Evolutionary conservation across 2,888 invertebrate species (phyloP).

Genomic region (Petrophora chlorosata): DNA sequence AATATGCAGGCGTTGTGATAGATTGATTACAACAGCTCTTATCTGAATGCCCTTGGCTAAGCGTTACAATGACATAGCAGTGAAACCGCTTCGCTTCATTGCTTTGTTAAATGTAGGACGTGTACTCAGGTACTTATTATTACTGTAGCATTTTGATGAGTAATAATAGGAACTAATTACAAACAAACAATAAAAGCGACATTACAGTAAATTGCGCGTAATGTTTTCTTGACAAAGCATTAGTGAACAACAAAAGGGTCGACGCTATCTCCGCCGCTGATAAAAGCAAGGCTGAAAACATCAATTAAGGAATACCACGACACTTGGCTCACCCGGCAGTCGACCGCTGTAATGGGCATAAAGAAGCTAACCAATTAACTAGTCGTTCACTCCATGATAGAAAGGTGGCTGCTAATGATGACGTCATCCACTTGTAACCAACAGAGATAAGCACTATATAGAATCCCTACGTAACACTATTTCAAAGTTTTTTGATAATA

Average conservation of each 20-base stretch:
- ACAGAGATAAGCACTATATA: too few species aligned
- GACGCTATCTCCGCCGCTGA: constrained; percentile 42
- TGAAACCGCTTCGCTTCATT: constrained; percentile 19
- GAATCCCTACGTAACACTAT: too few species aligned
- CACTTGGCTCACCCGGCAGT: constrained; percentile 61
- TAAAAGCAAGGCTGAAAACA: constrained; percentile 60
- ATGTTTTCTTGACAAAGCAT: constrained; percentile 18
- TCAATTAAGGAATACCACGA: constrained; percentile 71
- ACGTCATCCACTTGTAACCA: constrained; percentile 39
- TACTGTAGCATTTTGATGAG: constrained; percentile 1
- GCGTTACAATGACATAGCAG: constrained; percentile 8
- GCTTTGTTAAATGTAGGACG: constrained; percentile 14
- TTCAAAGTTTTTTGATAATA: too few species aligned
- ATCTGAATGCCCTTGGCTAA: constrained; percentile 30
- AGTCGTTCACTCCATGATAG: constrained; percentile 47
- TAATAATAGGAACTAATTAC: neutral
- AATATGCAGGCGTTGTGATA: constrained; percentile 32
- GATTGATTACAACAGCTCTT: constrained; percentile 23
- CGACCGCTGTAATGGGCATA: constrained; percentile 60
- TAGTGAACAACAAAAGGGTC: constrained; percentile 24
- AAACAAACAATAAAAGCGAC: constrained; percentile 5
- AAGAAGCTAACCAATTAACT: constrained; percentile 69
- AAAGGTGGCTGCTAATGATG: constrained; percentile 43
- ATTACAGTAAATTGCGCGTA: constrained; percentile 16
- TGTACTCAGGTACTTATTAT: too few species aligned